Evolutionary conservation across 1,140 invertebrate genomes (phyloP), one percentile per base, ranked within the genome.

Genomic region (Platyura marginata): DNA sequence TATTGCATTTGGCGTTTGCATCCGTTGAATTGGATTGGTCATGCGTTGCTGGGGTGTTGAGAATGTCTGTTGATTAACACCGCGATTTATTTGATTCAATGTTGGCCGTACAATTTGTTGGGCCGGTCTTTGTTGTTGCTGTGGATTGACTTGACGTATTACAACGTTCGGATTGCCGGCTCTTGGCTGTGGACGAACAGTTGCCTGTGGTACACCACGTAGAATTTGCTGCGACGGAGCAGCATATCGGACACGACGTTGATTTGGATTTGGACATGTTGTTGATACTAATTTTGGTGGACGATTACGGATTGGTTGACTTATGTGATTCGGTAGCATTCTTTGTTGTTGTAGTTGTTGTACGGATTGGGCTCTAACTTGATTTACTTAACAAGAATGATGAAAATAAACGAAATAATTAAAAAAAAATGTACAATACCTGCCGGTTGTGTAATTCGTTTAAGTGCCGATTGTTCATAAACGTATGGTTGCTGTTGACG

Each of bases 361-460:
- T 23, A 20, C 20, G 20, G 16, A 34, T 20, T 29, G 37, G 18
- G 15, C 21, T 13, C 32, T n/a, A 21, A 39, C 15, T 29, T 33
- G 43, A 46, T 55, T 50, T 19, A 44, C 37, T 47, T 47, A 49
- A 52, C 33, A 50, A 48, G 38, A 48, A 45, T 42, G 43, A 43
- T 32, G 38, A 33, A 11, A 48, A 49, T 40, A 51, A 48, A 11
- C 16, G 32, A 29, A 29, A 29, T 6, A 29, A 29, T 29, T 29
- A 13, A 29, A 29, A n/a, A n/a, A n/a, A n/a, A n/a, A n/a, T n/a
- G n/a, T n/a, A n/a, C n/a, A n/a, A n/a, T n/a, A n/a, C n/a, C n/a
- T n/a, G n/a, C n/a, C 25, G 25, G 25, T 8, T 8, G 25, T 29
- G 6, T 29, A 29, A 29, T 29, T 13, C 6, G 13, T 29, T 29